Conservation (phyloP, 2,797 vertebrate species). For the Pelobates cultripes region DNA sequence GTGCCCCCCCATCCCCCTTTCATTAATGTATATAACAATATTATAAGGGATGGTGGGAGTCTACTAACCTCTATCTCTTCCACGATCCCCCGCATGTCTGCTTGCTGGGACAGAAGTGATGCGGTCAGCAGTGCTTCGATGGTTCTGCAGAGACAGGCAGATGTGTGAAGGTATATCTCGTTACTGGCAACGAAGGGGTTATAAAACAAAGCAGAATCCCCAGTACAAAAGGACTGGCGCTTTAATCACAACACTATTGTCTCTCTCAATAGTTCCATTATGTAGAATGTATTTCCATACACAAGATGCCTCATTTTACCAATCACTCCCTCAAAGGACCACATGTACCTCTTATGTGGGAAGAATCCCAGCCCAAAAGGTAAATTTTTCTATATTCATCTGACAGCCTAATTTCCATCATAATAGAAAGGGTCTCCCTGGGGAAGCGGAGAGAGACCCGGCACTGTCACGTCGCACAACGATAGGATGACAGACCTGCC, state of each 20-base stretch:
- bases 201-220: neutral
- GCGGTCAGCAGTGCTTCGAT: conserved; percentile 89
- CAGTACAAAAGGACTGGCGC: neutral
- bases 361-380: conserved; percentile 4
- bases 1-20: too few species aligned
- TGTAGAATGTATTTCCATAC: conserved; percentile 9
- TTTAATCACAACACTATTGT: neutral
- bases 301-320: neutral
- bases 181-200: neutral
- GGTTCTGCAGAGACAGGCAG: conserved; percentile 75
- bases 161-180: neutral
- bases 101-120: conserved; percentile 89
- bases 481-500: conserved; percentile 26
- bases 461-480: neutral
- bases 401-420: conserved; percentile 48
- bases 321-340: neutral
- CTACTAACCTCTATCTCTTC: conserved; percentile 94
- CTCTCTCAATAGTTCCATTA: neutral
- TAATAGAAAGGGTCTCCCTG: conserved; percentile 26
- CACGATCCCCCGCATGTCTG: conserved; percentile 88
- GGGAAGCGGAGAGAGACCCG: conserved; percentile 16
- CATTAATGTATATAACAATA: neutral
- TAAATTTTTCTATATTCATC: conserved; percentile 5
- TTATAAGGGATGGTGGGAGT: neutral
- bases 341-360: conserved; percentile 8